Percentiles rank a stretch among this genome's conserved stretches.
Conservation (phyloP, 2,113 vertebrate genomes). For the Coturnix japonica region DNA sequence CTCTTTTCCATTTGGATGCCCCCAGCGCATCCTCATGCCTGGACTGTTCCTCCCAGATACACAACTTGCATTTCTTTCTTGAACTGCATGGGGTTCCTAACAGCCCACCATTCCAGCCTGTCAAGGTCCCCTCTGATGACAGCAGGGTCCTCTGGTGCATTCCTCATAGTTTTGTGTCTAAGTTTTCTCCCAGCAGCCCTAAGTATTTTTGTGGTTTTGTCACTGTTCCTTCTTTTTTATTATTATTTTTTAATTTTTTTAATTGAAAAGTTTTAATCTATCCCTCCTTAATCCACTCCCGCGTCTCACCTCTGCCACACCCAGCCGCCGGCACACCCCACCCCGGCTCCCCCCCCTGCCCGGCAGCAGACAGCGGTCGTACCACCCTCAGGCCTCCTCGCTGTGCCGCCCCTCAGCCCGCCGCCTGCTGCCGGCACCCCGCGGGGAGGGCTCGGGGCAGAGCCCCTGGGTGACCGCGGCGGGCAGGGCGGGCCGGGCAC, state of each 20-base stretch:
- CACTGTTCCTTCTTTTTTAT: rapidly evolving
- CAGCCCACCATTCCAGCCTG: not conserved
- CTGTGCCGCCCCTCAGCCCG: not conserved
- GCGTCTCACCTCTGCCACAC: rapidly evolving
- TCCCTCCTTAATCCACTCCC: not conserved
- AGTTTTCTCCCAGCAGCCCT: not conserved
- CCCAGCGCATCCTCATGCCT: not conserved
- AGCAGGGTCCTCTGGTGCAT: not conserved
- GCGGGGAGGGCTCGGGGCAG: not conserved
- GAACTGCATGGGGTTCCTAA: not conserved
- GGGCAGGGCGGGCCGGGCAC: not conserved
- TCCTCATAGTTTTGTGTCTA: rapidly evolving
- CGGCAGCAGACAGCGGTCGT: not conserved
- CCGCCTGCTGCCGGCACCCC: not conserved
- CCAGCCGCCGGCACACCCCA: not conserved
- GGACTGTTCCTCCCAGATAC: not conserved
- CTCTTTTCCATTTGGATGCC: not conserved
- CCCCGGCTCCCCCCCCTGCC: not conserved
- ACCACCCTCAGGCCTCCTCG: not conserved
- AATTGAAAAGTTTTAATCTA: rapidly evolving
- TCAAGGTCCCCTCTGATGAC: not conserved
- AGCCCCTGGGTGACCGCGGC: not conserved
- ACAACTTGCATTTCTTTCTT: not conserved
- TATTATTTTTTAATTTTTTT: too few relatives aligned
- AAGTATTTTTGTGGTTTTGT: not conserved